Base-by-base conservation (phyloP, 2,888 invertebrate species). In the Drosophila vallismaia region DNA sequence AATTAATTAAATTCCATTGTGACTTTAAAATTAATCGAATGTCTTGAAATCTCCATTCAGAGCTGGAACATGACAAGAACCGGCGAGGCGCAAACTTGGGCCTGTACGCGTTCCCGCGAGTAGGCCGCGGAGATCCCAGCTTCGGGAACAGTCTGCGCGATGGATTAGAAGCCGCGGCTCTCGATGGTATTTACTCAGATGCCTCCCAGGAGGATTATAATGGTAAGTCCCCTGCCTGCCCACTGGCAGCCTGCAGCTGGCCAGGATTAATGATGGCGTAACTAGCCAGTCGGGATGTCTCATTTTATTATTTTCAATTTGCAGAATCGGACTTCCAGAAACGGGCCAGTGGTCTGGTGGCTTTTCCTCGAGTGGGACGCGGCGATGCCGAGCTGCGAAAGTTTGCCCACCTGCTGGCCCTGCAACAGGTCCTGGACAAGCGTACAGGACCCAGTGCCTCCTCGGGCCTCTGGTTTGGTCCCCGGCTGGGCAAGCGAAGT, bases 381-480 rank as follows among this genome's bases (percentile, higher is more conserved):
- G 86, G 63, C n/a, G 92, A 91, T 46, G 78, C 80, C 0, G 90
- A 91, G 28, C 52, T 91, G 51, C 79, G 90, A n/a, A 90, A 90
- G 72, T 91, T 88, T 86, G 88, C 91, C 3, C 89, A 89, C 66
- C 71, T 90, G 48, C 62, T 90, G 67, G 90, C 90, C n/a, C 70
- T 90, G 52, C 89, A 91, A 57, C 89, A 91, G 67, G 87, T 91
- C 1, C 64, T 91, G 50, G 90, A 91, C 9, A 92, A 92, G 69
- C 89, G 90, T 31, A 89, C 90, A 0, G 90, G 89, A 48, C 90
- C 91, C 5, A 89, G 91, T 57, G 91, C 91, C 46, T 92, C 91
- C 38, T 91, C 91, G 24, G 93, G 93, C 0, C 93, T 95, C 91
- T 95, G 95, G 95, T 95, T 95, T 78, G 95, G 95, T 38, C 94